phyloP scores from a whole-genome alignment of 2,113 vertebrate genomes.

The Alectura lathami region DNA sequence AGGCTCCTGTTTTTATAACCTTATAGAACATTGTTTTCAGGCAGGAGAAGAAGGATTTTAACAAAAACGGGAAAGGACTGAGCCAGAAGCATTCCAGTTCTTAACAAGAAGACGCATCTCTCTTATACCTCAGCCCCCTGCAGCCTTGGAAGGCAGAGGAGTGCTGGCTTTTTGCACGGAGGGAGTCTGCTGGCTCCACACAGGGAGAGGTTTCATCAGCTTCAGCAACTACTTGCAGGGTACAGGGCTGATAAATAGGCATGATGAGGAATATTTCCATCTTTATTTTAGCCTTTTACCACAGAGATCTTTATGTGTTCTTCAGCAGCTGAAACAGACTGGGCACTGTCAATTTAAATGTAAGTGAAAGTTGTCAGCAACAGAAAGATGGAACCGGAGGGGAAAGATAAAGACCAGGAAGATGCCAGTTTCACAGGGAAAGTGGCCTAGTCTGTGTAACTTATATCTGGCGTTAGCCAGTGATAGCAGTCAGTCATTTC shows the following conservation, averaged over 20 bases:
- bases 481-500: background rate
- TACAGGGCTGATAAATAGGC: background rate
- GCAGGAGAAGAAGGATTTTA: background rate
- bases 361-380: background rate
- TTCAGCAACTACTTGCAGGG: background rate
- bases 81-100: background rate
- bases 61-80: background rate
- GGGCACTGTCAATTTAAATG: background rate
- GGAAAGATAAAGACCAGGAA: background rate
- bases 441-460: background rate
- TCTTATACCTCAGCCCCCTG: background rate
- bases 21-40: background rate
- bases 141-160: conserved; percentile 25
- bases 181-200: conserved; percentile 10
- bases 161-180: background rate
- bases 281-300: background rate
- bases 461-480: background rate
- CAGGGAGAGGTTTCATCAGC: conserved; percentile 5
- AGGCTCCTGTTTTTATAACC: background rate
- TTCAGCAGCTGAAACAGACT: background rate
- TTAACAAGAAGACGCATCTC: background rate
- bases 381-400: background rate
- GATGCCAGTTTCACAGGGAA: background rate
- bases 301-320: background rate
- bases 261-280: background rate